These are phyloP conservation scores for Microtus ochrogaster DNA, from an alignment of 2,113 vertebrate species.

Conservation along the genomic window DNA sequence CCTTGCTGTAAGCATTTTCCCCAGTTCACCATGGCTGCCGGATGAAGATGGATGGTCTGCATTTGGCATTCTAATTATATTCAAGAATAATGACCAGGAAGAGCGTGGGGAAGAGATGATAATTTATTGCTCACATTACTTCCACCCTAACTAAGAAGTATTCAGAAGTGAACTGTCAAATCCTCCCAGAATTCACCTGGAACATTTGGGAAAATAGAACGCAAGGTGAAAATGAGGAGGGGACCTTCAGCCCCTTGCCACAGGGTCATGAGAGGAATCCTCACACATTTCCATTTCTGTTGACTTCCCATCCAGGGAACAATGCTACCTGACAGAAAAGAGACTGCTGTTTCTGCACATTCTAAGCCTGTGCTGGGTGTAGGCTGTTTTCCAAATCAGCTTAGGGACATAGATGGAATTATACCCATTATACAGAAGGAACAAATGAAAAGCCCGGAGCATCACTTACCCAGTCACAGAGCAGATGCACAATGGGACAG, in stretches of 20 bases:
- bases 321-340: neutral
- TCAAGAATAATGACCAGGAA: slow-evolving; percentile 75
- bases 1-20: slow-evolving; percentile 46
- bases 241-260: neutral
- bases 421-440: neutral
- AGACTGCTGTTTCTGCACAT: too few species aligned
- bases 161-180: slow-evolving; percentile 63
- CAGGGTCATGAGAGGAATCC: neutral
- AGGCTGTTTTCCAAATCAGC: slow-evolving; percentile 11
- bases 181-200: slow-evolving; percentile 43
- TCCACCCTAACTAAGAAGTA: slow-evolving; percentile 36
- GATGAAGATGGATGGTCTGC: slow-evolving; percentile 57
- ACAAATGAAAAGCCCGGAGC: neutral
- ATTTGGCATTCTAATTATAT: slow-evolving; percentile 70
- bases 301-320: neutral
- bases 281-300: neutral
- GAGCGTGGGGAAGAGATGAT: slow-evolving; percentile 62
- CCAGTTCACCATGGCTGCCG: slow-evolving; percentile 30
- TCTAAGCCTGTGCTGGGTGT: neutral
- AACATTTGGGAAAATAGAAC: slow-evolving; percentile 17
- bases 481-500: neutral
- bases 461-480: neutral
- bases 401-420: neutral
- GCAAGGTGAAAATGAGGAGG: neutral
- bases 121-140: slow-evolving; percentile 72